Base-by-base conservation (phyloP, 2,797 vertebrate genomes). In the Macroramphosus scolopax region DNA sequence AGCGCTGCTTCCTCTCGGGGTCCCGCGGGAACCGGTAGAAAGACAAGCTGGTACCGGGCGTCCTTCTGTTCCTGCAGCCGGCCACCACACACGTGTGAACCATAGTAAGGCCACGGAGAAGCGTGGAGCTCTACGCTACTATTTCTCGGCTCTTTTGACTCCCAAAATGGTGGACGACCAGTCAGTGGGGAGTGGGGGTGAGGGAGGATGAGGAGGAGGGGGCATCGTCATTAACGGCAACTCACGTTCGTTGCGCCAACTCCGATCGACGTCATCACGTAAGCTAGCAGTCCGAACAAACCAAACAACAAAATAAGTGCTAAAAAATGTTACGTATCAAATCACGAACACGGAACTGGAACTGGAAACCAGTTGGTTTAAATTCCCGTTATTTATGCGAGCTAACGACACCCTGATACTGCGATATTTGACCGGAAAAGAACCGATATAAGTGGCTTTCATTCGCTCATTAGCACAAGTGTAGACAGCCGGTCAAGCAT, bases 81-180 rank as follows among this genome's bases (percentile, higher is more conserved):
- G 87, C 68, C 80, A 88, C 90, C 70, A 89, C 88, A 44, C 90
- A 91, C 1, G 89, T 89, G 75, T 90, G 88, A 70, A 91, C 89
- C 89, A 91, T 89, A 79, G 77, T 87, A 75, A 70, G 52, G 48
- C 54, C 70, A 63, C 68, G 37, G 56, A 32, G 52, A 17, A 10
- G 70, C 72, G 62, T 60, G 73, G 60, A 70, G 43, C 55, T 55
- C 59, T 8, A 73, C 40, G 49, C 41, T 29, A 44, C 55, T 33
- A n/a, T 36, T 28, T 37, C 40, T 25, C 60, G 63, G 44, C 20
- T 62, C 64, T 47, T 82, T 86, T 88, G 88, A 89, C 89, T 90
- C 90, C 89, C 87, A 91, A 90, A 91, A 91, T 91, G 89, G 89
- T 49, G 75, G 68, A 40, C 31, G 44, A 26, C 2, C 2, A 50